Evolutionary conservation across 2,888 invertebrate species (phyloP).

Genomic region (Punctoribates punctum): DNA sequence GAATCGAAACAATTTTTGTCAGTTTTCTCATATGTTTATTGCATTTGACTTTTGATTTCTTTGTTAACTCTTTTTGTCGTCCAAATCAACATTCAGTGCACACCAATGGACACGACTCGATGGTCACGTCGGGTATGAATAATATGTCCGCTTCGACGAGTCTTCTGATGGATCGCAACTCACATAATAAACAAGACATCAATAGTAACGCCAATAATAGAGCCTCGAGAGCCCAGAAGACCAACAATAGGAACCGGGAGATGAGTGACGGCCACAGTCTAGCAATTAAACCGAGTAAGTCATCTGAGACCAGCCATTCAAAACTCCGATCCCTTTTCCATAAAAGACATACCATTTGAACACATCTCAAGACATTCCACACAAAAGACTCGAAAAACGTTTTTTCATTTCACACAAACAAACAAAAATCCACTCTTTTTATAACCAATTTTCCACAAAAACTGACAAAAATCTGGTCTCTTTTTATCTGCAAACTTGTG

Average conservation of each 20-base stretch:
- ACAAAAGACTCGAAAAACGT: too few species aligned
- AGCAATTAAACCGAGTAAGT: conserved; percentile 19
- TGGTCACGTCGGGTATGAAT: conserved; percentile 4
- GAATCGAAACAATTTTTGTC: not conserved
- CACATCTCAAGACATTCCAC: too few species aligned
- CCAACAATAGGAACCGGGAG: conserved; percentile 12
- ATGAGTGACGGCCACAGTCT: conserved; percentile 11
- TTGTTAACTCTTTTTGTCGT: not conserved
- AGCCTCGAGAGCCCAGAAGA: conserved; percentile 13
- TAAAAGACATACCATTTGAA: not conserved
- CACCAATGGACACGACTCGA: conserved; percentile 7
- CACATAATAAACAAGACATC: conserved; percentile 29
- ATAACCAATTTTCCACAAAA: too few species aligned
- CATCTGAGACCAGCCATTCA: not conserved
- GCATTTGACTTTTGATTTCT: not conserved
- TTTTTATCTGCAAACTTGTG: too few species aligned
- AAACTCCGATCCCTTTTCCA: not conserved
- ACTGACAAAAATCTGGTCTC: too few species aligned
- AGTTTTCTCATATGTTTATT: not conserved
- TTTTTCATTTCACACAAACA: too few species aligned
- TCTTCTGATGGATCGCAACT: conserved; percentile 20
- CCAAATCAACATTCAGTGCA: not conserved
- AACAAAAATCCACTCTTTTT: too few species aligned
- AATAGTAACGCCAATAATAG: conserved; percentile 6
- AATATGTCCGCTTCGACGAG: conserved; percentile 6